These are phyloP conservation scores for Merops nubicus DNA, from an alignment of 2,113 vertebrate genomes.

Conservation along the genomic window DNA sequence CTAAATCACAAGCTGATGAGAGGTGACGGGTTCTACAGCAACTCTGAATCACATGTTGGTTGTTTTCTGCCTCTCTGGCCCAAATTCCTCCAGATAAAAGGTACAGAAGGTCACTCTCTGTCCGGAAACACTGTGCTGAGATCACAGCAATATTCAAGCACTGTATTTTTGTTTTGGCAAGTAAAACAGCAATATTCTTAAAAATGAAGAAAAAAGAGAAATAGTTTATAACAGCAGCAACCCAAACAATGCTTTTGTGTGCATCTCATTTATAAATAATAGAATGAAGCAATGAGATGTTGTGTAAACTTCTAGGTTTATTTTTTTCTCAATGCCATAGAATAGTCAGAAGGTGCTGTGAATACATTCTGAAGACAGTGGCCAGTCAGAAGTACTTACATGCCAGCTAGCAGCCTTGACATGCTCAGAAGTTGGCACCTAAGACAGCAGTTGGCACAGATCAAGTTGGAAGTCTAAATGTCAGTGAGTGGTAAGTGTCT, in stretches of 20 bases:
- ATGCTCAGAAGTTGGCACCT: not conserved
- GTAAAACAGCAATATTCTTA: not conserved
- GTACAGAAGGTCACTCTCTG: constrained; percentile 32
- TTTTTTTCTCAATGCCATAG: not conserved
- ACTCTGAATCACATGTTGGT: constrained; percentile 52
- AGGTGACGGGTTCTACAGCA: constrained; percentile 51
- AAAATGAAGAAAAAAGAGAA: not conserved
- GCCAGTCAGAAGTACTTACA: not conserved
- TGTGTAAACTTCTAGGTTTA: not conserved
- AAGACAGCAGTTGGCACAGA: not conserved
- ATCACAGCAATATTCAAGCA: not conserved
- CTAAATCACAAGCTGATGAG: constrained; percentile 69
- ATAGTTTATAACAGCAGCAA: not conserved
- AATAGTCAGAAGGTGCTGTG: not conserved
- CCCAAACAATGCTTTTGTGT: not conserved
- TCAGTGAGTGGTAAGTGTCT: constrained; percentile 49
- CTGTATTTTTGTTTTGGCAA: constrained; percentile 24
- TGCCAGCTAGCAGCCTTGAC: constrained; percentile 6
- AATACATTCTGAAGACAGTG: constrained; percentile 8
- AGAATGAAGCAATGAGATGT: not conserved
- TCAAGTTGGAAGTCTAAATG: constrained; percentile 51
- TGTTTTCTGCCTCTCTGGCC: constrained; percentile 56
- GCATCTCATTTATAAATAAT: not conserved
- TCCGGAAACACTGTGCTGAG: constrained; percentile 27
- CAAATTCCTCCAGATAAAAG: constrained; percentile 56